Base-by-base conservation (phyloP, 2,888 invertebrate species). In the Brachypalpus laphriformis region DNA sequence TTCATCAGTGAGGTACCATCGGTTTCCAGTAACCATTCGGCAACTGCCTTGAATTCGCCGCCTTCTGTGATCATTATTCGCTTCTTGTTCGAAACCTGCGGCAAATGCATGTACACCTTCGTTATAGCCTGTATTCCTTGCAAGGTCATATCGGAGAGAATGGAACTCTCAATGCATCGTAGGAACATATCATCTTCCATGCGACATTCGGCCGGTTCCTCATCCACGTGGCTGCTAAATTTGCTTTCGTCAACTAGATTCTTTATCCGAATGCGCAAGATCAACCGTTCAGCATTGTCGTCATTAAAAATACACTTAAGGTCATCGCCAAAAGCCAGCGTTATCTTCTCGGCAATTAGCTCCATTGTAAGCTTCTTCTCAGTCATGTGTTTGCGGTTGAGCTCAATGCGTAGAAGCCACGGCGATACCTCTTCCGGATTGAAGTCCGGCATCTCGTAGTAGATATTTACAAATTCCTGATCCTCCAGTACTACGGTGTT, bases 321-420 rank as follows among this genome's bases (percentile, higher is more conserved):
- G 92, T 99, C 99, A 91, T 99, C 98, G 54, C 99, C 99, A 91
- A 99, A 99, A 4, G 98, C 98, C 59, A 97, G 96, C 89, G 98
- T 98, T 72, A 99, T 98, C 91, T 98, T 98, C 92, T 99, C 98
- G 0, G 98, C 98, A 89, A 99, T 98, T 91, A 97, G 97, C 93
- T 99, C 99, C 98, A 99, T 99, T 3, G 98, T 98, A 85, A 99
- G 93, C 92, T 99, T 99, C 90, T 99, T 98, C 92, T 99, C 99
- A 7, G 97, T 97, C 98, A 98, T 98, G 89, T 98, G 94, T 92
- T 99, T 99, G 70, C 98, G 94, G 92, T 99, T 98, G 77, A 99
- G 93, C 91, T 99, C 99, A 88, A 99, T 97, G 93, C 99, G 96
- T 45, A 99, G 93, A 14, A 99, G 93, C 99, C 99, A 99, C 0